phyloP scores from a whole-genome alignment of 2,797 vertebrate species.

The Urosaurus nigricauda region DNA sequence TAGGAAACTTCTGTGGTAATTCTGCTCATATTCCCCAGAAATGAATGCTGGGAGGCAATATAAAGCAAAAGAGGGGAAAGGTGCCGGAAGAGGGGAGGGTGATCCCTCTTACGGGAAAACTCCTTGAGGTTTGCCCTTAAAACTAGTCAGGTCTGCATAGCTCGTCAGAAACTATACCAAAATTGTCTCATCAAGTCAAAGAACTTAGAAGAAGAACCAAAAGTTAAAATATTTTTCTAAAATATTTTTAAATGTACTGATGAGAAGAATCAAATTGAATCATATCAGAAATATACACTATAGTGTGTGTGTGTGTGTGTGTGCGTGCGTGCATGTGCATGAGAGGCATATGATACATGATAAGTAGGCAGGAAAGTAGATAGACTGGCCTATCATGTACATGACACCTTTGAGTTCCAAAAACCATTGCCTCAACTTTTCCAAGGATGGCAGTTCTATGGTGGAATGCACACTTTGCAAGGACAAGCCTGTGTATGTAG shows the following conservation, averaged over 20 bases:
- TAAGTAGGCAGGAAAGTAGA: neutral
- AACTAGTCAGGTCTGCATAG: slow-evolving; percentile 31
- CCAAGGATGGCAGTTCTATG: neutral
- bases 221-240: slow-evolving; percentile 51
- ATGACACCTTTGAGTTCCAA: neutral
- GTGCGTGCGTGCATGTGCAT: neutral
- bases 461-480: neutral
- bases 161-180: slow-evolving; percentile 54
- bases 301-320: no score
- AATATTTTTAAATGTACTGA: slow-evolving; percentile 54
- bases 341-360: no score
- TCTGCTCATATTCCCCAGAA: slow-evolving; percentile 43
- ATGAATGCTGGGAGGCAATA: slow-evolving; percentile 49
- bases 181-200: slow-evolving; percentile 48
- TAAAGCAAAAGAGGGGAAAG: slow-evolving; percentile 55
- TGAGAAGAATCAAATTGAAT: slow-evolving; percentile 51
- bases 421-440: neutral
- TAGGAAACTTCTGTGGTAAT: slow-evolving; percentile 56
- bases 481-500: neutral
- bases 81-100: neutral
- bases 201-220: slow-evolving; percentile 49
- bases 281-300: slow-evolving; percentile 20
- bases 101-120: slow-evolving; percentile 62
- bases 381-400: neutral
- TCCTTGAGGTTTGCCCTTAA: slow-evolving; percentile 39